Conservation (phyloP, 35 echinoderm and acorn worm genomes). For the Hemicentrotus pulcherrimus region DNA sequence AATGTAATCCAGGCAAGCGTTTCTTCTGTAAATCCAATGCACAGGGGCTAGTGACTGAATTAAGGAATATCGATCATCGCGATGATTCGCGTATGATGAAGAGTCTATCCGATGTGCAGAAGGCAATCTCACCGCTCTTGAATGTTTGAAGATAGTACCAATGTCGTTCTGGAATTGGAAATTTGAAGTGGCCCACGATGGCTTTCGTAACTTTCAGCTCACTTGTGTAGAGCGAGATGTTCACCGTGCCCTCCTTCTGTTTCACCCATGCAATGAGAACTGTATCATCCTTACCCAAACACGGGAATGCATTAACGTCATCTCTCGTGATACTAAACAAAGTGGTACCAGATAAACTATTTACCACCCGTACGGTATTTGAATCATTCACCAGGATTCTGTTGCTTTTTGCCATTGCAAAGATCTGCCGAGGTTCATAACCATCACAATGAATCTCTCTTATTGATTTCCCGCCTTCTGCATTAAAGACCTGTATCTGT, state of each 20-base stretch:
- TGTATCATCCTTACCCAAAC: neutral
- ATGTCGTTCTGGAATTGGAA: neutral
- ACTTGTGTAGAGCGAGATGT: neutral
- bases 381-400: neutral
- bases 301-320: neutral
- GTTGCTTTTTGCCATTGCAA: neutral
- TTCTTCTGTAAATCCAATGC: too few relatives aligned
- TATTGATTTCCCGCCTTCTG: neutral
- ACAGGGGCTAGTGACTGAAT: neutral
- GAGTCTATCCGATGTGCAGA: neutral
- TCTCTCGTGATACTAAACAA: neutral
- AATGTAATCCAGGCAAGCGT: too few relatives aligned
- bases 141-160: constrained; percentile 19
- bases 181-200: neutral
- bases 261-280: constrained; percentile 20
- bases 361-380: neutral
- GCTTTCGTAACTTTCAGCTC: neutral
- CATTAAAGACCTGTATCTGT: neutral
- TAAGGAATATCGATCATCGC: neutral
- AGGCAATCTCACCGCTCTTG: neutral
- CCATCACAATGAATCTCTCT: neutral
- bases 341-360: neutral
- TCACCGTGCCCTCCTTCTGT: neutral
- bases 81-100: neutral
- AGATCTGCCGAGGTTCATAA: neutral